A percentile compares a stretch with the other conserved stretches of the same genome.
Conservation (phyloP, 2,797 vertebrate genomes). For the Tachyglossus aculeatus region DNA sequence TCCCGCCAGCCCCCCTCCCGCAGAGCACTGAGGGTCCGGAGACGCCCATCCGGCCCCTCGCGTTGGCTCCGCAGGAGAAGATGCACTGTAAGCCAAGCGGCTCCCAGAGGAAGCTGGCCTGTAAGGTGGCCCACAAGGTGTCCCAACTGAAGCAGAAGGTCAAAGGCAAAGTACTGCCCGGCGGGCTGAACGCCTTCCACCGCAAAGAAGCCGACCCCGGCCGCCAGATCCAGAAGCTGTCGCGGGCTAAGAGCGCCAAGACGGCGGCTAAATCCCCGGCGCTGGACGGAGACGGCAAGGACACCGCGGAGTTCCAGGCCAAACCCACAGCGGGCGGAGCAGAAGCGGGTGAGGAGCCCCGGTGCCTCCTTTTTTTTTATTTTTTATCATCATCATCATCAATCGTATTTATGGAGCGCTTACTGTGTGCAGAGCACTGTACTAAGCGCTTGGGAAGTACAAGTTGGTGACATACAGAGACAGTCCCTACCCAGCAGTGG, state of each 20-base stretch:
- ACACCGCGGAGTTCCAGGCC: constrained; percentile 36
- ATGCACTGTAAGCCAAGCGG: constrained; percentile 79
- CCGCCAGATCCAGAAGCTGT: constrained; percentile 73
- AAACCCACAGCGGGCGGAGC: background rate
- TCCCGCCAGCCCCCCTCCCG: background rate
- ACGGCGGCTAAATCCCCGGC: constrained; percentile 60
- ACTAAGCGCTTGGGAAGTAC: too few relatives aligned
- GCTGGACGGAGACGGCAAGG: constrained; percentile 64
- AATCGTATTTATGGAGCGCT: too few relatives aligned
- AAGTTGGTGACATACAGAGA: too few relatives aligned
- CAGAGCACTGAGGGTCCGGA: background rate
- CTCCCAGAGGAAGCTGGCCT: constrained; percentile 74
- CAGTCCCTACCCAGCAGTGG: too few relatives aligned
- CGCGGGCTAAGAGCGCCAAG: constrained; percentile 70
- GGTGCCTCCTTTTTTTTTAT: too few relatives aligned
- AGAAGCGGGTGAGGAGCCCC: constrained; percentile 41
- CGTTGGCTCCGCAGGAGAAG: constrained; percentile 75
- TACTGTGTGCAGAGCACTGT: too few relatives aligned
- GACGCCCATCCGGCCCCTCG: background rate
- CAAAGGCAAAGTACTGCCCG: constrained; percentile 77
- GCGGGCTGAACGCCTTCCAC: constrained; percentile 74
- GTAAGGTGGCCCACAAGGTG: constrained; percentile 78
- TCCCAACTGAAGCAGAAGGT: constrained; percentile 88
- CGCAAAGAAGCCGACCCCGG: constrained; percentile 71
- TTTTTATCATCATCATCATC: too few relatives aligned